Evolutionary conservation across 2,113 vertebrate species (phyloP), one percentile per base, ranked within the genome.

Genomic region (Aptenodytes patagonicus): DNA sequence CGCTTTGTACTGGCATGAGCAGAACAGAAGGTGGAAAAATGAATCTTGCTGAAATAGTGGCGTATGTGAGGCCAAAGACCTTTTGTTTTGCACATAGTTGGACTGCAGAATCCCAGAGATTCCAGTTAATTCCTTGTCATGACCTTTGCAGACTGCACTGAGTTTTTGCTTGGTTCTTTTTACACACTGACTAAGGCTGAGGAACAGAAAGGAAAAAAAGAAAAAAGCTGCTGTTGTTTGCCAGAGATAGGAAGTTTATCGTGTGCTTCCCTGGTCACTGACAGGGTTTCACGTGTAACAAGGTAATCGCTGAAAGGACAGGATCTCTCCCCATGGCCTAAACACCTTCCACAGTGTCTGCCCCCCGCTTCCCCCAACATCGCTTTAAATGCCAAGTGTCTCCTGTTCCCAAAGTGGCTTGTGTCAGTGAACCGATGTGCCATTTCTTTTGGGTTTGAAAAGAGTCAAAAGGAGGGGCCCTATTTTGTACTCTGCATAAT

Each of bases 121-220:
- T 34, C 31, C 86, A 75, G 55, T 72, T 89, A 94, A 95, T 94
- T 72, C 83, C 25, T 85, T 51, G 26, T 40, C 17, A 6, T 80
- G 78, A 93, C 73, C 93, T 96, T 95, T 95, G 25, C 49, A 71
- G 70, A 7, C 61, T 72, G 51, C 17, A 64, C 19, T 22, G 57
- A 10, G 42, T 42, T 42, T 68, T 40, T 60, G 3, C 28, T 17
- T 42, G 42, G 42, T 42, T 58, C 44, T 40, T 49, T 52, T 11
- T 20, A 60, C 21, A 62, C 6, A 24, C 18, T 66, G 46, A 73
- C 66, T 40, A 29, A 70, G 34, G 69, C 36, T n/a, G 18, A 84
- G 21, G 34, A 79, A 60, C 13, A 75, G 46, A 70, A 58, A 60
- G 28, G 38, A 6, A 17, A 7, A 34, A 19, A 28, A 60, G 29